Evolutionary conservation across 1,140 invertebrate genomes (phyloP).

Genomic region (Drosophila setifemur): DNA sequence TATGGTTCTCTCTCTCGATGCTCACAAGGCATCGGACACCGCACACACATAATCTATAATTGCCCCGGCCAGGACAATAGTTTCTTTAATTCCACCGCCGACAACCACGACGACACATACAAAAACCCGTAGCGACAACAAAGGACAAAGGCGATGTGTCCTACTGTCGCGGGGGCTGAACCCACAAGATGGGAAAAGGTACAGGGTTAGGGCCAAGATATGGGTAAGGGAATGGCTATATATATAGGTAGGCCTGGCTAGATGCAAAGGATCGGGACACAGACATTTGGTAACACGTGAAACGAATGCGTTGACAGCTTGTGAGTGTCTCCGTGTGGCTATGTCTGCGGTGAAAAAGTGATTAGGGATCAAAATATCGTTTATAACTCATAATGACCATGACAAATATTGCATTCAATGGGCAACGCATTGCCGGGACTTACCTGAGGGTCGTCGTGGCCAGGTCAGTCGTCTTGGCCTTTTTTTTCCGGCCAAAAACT

Average conservation of each 20-base stretch:
- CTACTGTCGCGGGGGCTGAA: slow-evolving; percentile 44
- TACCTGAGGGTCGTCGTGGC: not conserved
- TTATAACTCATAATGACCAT: slow-evolving; percentile 80
- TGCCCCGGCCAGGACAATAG: slow-evolving; percentile 71
- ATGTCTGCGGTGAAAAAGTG: slow-evolving; percentile 48
- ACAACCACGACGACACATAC: slow-evolving; percentile 12
- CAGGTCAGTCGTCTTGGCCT: not conserved
- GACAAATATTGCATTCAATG: slow-evolving; percentile 70
- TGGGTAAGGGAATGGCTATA: not conserved
- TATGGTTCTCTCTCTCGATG: slow-evolving; percentile 58
- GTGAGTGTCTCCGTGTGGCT: slow-evolving; percentile 37
- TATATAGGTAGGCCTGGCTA: not conserved
- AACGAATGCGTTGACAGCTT: slow-evolving; percentile 78
- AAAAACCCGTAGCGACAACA: slow-evolving; percentile 1
- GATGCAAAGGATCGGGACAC: slow-evolving; percentile 24
- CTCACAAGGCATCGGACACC: slow-evolving; percentile 15
- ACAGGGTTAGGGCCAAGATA: not conserved
- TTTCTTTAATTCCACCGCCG: slow-evolving; percentile 66
- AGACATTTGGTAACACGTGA: slow-evolving; percentile 75
- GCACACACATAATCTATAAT: slow-evolving; percentile 67
- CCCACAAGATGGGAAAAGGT: too few species aligned
- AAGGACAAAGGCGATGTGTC: slow-evolving; percentile 43
- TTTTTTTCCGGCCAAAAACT: not conserved
- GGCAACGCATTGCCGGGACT: not conserved
- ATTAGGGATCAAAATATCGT: slow-evolving; percentile 79